Evolutionary conservation across 2,797 vertebrate genomes (phyloP).

Genomic region (Chanos chanos): DNA sequence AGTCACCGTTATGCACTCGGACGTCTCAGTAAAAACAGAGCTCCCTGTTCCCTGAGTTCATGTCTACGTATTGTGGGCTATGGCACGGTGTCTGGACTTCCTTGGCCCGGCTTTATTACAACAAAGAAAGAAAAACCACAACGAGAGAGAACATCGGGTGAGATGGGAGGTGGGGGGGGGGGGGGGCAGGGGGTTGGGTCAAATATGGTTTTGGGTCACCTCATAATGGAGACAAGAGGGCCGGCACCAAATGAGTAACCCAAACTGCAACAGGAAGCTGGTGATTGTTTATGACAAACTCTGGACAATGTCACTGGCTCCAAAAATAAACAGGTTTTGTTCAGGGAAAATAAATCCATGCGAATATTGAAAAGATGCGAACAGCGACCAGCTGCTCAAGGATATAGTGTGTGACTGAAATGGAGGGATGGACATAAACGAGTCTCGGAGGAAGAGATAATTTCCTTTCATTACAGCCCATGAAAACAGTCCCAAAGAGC

Average conservation of each 20-base stretch:
- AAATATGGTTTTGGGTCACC: neutral
- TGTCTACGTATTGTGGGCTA: conserved; percentile 18
- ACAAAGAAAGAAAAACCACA: conserved; percentile 1
- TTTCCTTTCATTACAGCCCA: conserved; percentile 33
- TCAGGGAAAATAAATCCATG: conserved; percentile 12
- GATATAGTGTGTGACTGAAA: conserved; percentile 7
- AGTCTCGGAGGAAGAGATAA: conserved; percentile 18
- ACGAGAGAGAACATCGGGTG: neutral
- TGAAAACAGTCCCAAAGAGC: conserved; percentile 31
- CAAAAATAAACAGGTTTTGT: conserved; percentile 42
- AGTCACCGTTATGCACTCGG: conserved; percentile 76
- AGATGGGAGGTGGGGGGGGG: neutral
- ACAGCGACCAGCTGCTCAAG: conserved; percentile 19
- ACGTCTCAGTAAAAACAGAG: conserved; percentile 67
- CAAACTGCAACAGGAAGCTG: conserved; percentile 41
- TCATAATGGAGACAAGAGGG: neutral
- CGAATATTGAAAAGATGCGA: conserved; percentile 5
- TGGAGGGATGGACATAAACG: conserved; percentile 4
- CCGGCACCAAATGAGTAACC: neutral
- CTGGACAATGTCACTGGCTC: conserved; percentile 30
- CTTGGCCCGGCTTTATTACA: conserved; percentile 4
- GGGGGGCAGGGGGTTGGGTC: neutral
- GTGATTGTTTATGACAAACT: conserved; percentile 35
- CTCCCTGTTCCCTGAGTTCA: conserved; percentile 51
- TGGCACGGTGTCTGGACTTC: conserved; percentile 31